Conservation (phyloP, 2,797 vertebrate genomes). For the Diglossa cyanea region DNA sequence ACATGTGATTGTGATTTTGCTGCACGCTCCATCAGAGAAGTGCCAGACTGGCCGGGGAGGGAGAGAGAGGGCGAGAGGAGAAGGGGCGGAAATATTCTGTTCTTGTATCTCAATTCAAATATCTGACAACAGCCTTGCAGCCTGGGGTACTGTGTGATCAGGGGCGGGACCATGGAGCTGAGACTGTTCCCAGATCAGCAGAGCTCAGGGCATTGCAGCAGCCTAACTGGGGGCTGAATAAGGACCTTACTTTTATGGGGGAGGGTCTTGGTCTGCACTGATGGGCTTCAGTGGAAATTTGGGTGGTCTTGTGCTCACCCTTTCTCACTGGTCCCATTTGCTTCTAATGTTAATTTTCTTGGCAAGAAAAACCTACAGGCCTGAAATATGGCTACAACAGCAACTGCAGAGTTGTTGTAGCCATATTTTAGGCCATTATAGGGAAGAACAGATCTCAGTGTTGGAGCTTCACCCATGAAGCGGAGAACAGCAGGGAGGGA, state of each 20-base stretch:
- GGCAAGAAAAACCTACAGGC: neutral
- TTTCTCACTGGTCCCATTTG: neutral
- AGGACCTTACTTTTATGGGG: neutral
- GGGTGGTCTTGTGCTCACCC: neutral
- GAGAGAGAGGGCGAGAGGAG: conserved; percentile 37
- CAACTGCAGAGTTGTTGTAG: neutral
- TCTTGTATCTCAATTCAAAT: conserved; percentile 46
- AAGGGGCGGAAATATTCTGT: conserved; percentile 40
- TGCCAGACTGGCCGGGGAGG: conserved; percentile 41
- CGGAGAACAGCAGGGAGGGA: neutral
- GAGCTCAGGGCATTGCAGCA: neutral
- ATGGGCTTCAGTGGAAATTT: neutral
- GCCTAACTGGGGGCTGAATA: neutral
- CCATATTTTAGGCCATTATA: neutral
- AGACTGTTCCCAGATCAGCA: neutral
- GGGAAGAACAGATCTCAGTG: neutral
- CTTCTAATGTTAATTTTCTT: neutral
- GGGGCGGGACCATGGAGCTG: neutral
- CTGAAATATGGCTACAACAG: conserved; percentile 3
- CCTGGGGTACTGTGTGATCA: neutral
- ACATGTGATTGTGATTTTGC: conserved; percentile 70
- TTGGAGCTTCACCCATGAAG: neutral
- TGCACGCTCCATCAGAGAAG: conserved; percentile 55
- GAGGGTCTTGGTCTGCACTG: neutral
- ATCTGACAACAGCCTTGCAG: conserved; percentile 20